Conservation (phyloP, 2,113 vertebrate genomes). For the Cyphomyrus discorhynchus region DNA sequence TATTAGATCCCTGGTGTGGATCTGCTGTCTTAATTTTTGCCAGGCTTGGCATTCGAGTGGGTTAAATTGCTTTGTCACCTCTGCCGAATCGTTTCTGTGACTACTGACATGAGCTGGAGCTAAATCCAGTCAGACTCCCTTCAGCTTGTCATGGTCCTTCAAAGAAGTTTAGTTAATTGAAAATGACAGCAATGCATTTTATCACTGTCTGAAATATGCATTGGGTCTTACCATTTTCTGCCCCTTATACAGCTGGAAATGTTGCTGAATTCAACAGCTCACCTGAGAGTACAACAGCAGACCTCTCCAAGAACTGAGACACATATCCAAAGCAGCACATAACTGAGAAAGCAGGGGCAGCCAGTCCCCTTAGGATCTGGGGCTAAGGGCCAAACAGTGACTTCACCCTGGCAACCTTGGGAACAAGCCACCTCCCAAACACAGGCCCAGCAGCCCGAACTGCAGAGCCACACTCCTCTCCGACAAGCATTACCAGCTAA, state of each 20-base stretch:
- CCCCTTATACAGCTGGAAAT: neutral
- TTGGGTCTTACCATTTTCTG: neutral
- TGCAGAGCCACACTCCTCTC: neutral
- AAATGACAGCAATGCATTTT: neutral
- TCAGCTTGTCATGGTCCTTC: neutral
- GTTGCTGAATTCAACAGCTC: neutral
- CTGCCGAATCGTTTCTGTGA: neutral
- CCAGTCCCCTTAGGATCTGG: neutral
- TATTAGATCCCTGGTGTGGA: neutral
- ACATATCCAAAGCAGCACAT: neutral
- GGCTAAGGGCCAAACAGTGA: neutral
- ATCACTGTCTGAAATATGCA: neutral
- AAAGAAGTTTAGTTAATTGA: conserved; percentile 4
- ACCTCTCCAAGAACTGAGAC: neutral
- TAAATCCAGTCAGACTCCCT: neutral
- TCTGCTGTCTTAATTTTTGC: neutral
- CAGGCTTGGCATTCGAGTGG: neutral
- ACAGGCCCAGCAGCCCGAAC: neutral
- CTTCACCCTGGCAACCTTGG: neutral
- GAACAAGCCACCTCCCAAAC: neutral
- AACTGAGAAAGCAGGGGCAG: neutral
- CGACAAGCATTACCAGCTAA: neutral
- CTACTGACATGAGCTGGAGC: neutral
- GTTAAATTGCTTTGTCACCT: neutral
- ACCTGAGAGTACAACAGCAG: neutral